Percentiles rank a stretch among this genome's conserved stretches.
Evolutionary conservation across 1,140 invertebrate species (phyloP).

Genomic region (Leptoteleia sp.): DNA sequence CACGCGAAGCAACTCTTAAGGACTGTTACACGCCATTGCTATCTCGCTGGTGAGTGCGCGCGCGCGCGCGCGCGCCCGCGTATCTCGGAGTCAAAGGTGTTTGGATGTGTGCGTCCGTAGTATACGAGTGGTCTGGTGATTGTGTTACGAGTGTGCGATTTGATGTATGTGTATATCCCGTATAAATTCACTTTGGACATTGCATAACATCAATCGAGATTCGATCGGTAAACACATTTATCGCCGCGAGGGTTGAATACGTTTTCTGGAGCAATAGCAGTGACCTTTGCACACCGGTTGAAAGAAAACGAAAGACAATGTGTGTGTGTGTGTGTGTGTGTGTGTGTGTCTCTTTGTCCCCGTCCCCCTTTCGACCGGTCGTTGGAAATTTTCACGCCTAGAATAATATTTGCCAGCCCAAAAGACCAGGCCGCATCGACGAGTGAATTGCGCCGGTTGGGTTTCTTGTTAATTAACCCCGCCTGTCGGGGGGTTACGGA

Average conservation of each 20-base stretch:
- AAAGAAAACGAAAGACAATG: slow-evolving; percentile 34
- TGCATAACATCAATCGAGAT: slow-evolving; percentile 68
- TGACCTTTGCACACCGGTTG: slow-evolving; percentile 61
- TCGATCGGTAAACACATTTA: slow-evolving; percentile 65
- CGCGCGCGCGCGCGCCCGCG: slow-evolving; percentile 21
- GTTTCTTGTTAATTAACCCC: slow-evolving; percentile 56
- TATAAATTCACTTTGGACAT: slow-evolving; percentile 68
- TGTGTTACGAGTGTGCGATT: slow-evolving; percentile 36
- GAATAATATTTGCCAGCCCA: slow-evolving; percentile 19
- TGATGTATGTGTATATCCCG: slow-evolving; percentile 48
- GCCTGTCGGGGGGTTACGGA: slow-evolving; percentile 54
- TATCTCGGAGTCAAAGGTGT: slow-evolving; percentile 9
- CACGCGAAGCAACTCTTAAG: slow-evolving; percentile 59
- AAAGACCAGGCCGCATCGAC: slow-evolving; percentile 13
- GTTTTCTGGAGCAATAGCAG: slow-evolving; percentile 68
- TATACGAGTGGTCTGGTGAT: slow-evolving; percentile 2
- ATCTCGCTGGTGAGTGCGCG: no score
- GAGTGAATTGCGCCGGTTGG: slow-evolving; percentile 30
- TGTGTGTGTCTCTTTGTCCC: no score
- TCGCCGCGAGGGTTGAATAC: slow-evolving; percentile 61
- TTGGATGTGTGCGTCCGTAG: neutral
- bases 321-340: no score
- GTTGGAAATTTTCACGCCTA: slow-evolving; percentile 42
- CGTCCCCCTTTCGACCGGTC: slow-evolving; percentile 18
- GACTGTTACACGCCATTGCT: slow-evolving; percentile 51